Conservation (phyloP, 2,113 vertebrate genomes). For the Saccopteryx bilineata region DNA sequence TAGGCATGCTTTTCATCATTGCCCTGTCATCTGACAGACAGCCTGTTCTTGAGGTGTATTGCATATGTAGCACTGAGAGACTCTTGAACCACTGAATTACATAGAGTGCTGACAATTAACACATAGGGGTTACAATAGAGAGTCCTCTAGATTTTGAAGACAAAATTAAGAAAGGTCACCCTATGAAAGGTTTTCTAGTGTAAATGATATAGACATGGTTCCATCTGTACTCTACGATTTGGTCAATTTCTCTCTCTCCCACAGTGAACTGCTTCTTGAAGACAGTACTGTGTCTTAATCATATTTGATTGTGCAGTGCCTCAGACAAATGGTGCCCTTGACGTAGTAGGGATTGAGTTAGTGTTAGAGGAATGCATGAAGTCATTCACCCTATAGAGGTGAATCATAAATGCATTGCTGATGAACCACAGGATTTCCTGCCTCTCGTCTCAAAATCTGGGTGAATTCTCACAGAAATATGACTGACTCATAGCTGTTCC, state of each 20-base stretch:
- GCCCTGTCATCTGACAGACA: background rate
- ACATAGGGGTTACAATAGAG: background rate
- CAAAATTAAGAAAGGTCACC: background rate
- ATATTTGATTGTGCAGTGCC: slow-evolving; percentile 19
- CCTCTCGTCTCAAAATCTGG: background rate
- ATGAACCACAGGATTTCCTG: slow-evolving; percentile 52
- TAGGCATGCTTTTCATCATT: background rate
- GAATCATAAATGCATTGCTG: slow-evolving; percentile 44
- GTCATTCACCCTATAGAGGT: background rate
- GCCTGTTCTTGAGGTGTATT: background rate
- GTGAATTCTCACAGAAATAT: slow-evolving; percentile 37
- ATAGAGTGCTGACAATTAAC: background rate
- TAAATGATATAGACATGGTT: background rate
- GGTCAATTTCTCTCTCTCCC: background rate
- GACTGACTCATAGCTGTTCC: background rate
- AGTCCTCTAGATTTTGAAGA: slow-evolving; percentile 24
- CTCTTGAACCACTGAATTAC: background rate
- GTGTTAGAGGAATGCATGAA: slow-evolving; percentile 44
- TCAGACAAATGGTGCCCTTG: background rate
- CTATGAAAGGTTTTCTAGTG: background rate
- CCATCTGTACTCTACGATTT: background rate
- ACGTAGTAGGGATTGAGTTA: slow-evolving; percentile 27
- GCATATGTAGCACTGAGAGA: background rate
- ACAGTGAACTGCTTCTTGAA: background rate
- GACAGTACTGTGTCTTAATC: background rate